Evolutionary conservation across 2,888 invertebrate genomes (phyloP).

Genomic region (Conus canariensis): DNA sequence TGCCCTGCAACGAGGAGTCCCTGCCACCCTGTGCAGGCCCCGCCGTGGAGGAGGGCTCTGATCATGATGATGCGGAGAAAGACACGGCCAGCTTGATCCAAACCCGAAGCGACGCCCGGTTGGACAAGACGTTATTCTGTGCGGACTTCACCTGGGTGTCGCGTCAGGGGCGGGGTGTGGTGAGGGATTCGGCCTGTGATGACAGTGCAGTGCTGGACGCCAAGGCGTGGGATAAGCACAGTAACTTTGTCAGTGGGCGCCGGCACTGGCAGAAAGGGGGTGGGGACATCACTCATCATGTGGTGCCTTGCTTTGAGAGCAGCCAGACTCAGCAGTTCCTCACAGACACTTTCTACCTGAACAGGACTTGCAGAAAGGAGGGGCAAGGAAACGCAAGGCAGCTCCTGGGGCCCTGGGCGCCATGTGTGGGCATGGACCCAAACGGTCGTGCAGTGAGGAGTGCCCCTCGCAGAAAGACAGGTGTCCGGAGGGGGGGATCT

Average conservation of each 20-base stretch:
- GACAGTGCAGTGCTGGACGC: constrained; percentile 91
- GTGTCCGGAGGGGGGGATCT: constrained; percentile 24
- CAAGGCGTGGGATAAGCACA: constrained; percentile 86
- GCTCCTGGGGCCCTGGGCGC: constrained; percentile 40
- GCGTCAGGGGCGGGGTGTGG: constrained; percentile 89
- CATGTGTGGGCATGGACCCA: background rate
- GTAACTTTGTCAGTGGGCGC: constrained; percentile 77
- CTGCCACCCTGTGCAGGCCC: background rate
- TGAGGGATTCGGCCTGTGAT: constrained; percentile 85
- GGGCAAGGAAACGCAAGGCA: constrained; percentile 38
- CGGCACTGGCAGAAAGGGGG: constrained; percentile 78
- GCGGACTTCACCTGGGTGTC: constrained; percentile 88
- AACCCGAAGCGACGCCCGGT: background rate
- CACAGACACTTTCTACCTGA: constrained; percentile 64
- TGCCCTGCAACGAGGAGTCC: background rate
- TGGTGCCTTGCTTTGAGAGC: constrained; percentile 83
- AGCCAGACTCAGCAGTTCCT: constrained; percentile 61
- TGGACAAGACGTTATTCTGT: constrained; percentile 8
- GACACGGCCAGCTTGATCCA: background rate
- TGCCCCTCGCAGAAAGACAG: background rate
- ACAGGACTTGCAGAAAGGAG: constrained; percentile 40
- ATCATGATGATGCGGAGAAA: background rate
- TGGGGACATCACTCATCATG: constrained; percentile 85
- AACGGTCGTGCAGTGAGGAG: constrained; percentile 21
- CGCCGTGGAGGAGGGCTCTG: background rate